Evolutionary conservation across 2,113 vertebrate genomes (phyloP).

Genomic region (Centropus unirufus): DNA sequence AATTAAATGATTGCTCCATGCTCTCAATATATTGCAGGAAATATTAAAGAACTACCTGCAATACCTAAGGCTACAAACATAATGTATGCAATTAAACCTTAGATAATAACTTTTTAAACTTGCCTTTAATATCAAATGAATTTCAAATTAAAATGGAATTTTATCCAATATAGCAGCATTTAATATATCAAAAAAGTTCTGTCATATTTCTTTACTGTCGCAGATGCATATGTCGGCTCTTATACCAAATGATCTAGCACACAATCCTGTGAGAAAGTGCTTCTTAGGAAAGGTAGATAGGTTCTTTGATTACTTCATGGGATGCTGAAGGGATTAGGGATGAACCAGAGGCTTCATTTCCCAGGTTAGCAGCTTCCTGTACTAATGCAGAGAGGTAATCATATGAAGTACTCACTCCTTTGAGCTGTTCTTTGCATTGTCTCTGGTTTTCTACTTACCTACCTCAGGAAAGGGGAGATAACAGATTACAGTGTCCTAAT

Average conservation of each 20-base stretch:
- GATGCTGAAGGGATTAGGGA: neutral
- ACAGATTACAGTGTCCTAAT: neutral
- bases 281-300: neutral
- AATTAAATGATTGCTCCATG: neutral
- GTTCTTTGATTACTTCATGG: neutral
- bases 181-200: slow-evolving; percentile 28
- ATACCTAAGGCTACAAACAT: slow-evolving; percentile 46
- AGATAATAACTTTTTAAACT: slow-evolving; percentile 53
- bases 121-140: neutral
- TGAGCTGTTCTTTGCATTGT: neutral
- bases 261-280: neutral
- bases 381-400: neutral
- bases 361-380: neutral
- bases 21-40: slow-evolving; percentile 12
- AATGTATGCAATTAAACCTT: slow-evolving; percentile 44
- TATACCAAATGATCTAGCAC: neutral
- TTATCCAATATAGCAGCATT: neutral
- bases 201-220: neutral
- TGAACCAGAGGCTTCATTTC: neutral
- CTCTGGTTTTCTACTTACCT: neutral
- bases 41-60: slow-evolving; percentile 37
- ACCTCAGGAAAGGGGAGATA: neutral
- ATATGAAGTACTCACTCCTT: rapidly evolving
- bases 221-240: neutral
- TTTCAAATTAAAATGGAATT: slow-evolving; percentile 50